Evolutionary conservation across 2,888 invertebrate genomes (phyloP).

Genomic region (Ectobius pallidus): DNA sequence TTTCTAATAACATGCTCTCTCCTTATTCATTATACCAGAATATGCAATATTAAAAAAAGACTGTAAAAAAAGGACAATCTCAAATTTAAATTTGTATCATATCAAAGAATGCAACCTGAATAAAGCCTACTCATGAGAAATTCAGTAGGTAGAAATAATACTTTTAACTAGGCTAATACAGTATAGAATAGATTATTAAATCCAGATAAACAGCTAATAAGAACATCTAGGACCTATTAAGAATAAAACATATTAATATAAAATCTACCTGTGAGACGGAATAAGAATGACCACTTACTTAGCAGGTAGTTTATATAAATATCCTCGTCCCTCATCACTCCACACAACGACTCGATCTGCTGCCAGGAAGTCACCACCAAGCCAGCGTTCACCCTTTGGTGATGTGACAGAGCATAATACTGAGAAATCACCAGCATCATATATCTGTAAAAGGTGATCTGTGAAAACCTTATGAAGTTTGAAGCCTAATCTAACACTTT

Average conservation of each 20-base stretch:
- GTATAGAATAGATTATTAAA: too few relatives aligned
- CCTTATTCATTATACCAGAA: too few relatives aligned
- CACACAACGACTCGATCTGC: slow-evolving; percentile 92
- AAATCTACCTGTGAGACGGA: background rate
- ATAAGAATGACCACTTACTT: slow-evolving; percentile 70
- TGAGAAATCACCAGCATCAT: slow-evolving; percentile 92
- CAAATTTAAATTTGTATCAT: too few relatives aligned
- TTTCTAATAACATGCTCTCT: too few relatives aligned
- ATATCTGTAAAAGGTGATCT: slow-evolving; percentile 61
- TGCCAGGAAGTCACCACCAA: slow-evolving; percentile 92
- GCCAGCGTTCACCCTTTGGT: slow-evolving; percentile 90
- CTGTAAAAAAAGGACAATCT: too few relatives aligned
- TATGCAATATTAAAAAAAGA: too few relatives aligned
- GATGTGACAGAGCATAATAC: slow-evolving; percentile 90
- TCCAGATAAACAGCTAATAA: background rate
- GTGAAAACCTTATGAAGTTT: too few relatives aligned
- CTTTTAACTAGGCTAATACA: too few relatives aligned
- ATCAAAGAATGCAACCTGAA: too few relatives aligned
- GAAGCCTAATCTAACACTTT: too few relatives aligned
- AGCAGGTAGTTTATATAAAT: slow-evolving; percentile 92
- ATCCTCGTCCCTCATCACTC: slow-evolving; percentile 96
- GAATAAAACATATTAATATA: background rate
- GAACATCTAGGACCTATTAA: background rate
- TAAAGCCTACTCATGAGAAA: too few relatives aligned
- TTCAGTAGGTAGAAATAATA: too few relatives aligned